Evolutionary conservation across 2,797 vertebrate genomes (phyloP).

Genomic region (Catharus ustulatus): DNA sequence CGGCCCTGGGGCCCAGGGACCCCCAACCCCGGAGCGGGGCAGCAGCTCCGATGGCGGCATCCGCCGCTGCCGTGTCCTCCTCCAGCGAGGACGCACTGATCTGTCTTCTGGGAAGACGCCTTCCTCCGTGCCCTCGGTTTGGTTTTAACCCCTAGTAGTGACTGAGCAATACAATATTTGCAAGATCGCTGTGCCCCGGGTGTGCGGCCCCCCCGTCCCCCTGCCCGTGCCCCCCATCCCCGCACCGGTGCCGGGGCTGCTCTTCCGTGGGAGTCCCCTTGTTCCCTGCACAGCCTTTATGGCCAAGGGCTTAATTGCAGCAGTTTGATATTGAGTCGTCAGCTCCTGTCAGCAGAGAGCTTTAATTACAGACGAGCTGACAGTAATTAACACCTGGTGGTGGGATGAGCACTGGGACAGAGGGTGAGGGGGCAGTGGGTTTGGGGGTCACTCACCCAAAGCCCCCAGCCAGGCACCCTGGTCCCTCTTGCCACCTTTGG

Average conservation of each 20-base stretch:
- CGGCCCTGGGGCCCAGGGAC: neutral
- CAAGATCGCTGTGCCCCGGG: neutral
- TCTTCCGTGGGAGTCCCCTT: neutral
- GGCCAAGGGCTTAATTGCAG: neutral
- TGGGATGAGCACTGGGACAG: neutral
- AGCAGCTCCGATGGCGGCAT: neutral
- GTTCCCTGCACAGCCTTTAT: neutral
- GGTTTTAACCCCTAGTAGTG: slow-evolving; percentile 46
- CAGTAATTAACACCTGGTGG: neutral
- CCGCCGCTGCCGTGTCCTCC: slow-evolving; percentile 27
- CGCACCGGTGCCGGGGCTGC: accelerated
- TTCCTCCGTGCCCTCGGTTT: neutral
- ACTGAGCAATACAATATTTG: slow-evolving; percentile 65
- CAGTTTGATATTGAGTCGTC: slow-evolving; percentile 14
- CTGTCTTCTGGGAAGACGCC: slow-evolving; percentile 64
- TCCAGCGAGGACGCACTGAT: slow-evolving; percentile 14
- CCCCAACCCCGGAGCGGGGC: neutral
- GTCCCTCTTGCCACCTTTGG: neutral
- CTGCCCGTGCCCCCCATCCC: neutral
- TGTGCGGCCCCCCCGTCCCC: neutral
- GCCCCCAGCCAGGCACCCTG: accelerated
- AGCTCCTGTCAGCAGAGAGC: slow-evolving; percentile 10
- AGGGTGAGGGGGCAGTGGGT: neutral
- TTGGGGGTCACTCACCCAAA: neutral
- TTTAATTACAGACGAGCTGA: slow-evolving; percentile 22